phyloP scores from a whole-genome alignment of 2,888 invertebrate genomes.

The Volucella inanis region DNA sequence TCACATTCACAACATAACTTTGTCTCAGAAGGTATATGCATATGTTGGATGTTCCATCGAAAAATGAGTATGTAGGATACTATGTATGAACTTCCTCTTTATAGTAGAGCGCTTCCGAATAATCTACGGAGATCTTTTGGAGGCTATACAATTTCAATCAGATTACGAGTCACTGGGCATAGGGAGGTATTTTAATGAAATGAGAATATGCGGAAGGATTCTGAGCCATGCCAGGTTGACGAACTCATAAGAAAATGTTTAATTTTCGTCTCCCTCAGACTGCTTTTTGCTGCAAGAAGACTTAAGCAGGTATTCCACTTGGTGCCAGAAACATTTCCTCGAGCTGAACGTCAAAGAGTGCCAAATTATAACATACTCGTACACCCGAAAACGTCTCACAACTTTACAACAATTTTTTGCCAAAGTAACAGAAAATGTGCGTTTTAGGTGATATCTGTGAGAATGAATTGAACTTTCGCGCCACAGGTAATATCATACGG shows the following conservation, averaged over 20 bases:
- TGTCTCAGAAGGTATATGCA: not conserved
- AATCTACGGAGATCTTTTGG: conserved; percentile 26
- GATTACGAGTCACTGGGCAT: conserved; percentile 26
- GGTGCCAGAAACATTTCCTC: too few species aligned
- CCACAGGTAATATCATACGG: too few species aligned
- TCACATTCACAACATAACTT: conserved; percentile 26
- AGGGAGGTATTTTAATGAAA: conserved; percentile 23
- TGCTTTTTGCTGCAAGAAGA: too few species aligned
- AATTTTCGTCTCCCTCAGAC: not conserved
- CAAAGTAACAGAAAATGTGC: too few species aligned
- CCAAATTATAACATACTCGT: too few species aligned
- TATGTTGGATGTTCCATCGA: too few species aligned
- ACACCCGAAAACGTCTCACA: too few species aligned
- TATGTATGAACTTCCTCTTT: not conserved
- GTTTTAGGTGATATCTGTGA: too few species aligned
- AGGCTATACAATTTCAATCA: conserved; percentile 35
- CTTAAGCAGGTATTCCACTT: too few species aligned
- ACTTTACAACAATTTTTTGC: too few species aligned
- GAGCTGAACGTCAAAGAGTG: too few species aligned
- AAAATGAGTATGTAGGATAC: not conserved
- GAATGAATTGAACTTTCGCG: too few species aligned
- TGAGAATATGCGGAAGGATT: not conserved
- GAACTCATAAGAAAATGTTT: not conserved
- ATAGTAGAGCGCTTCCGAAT: not conserved
- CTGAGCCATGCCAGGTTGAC: not conserved